These are phyloP conservation scores for Meriones psammophilus DNA, from an alignment of 2,797 vertebrate species.

Conservation along the genomic window DNA sequence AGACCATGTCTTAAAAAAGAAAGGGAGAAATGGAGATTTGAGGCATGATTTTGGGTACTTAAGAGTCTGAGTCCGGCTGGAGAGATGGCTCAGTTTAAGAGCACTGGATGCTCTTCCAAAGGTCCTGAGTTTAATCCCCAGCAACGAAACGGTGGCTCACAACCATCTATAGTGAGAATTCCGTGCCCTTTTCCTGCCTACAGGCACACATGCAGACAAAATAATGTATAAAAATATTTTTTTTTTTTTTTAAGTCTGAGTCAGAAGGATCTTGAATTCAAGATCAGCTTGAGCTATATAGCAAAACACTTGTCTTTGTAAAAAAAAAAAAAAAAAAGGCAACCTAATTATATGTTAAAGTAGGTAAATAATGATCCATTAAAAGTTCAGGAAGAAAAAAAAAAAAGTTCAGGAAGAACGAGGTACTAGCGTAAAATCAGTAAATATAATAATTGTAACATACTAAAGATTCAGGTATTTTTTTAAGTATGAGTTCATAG, in stretches of 20 bases:
- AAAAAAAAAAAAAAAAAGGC: not conserved
- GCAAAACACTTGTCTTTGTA: not conserved
- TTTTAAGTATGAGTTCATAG: constrained; percentile 37
- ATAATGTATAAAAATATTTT: too few relatives aligned
- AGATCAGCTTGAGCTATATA: not conserved
- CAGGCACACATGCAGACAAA: too few relatives aligned
- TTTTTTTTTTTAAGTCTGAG: not conserved
- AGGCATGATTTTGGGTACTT: not conserved
- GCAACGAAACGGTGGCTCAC: too few relatives aligned
- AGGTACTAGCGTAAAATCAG: not conserved
- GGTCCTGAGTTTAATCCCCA: too few relatives aligned
- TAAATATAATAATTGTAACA: not conserved
- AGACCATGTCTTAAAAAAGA: not conserved
- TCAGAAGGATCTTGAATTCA: not conserved
- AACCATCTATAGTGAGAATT: too few relatives aligned
- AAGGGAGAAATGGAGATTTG: not conserved
- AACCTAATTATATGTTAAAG: not conserved
- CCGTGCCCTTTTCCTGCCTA: too few relatives aligned
- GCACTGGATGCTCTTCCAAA: too few relatives aligned
- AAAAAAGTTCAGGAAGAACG: constrained; percentile 9
- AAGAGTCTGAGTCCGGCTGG: not conserved
- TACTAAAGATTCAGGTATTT: not conserved
- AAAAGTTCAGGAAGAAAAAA: constrained; percentile 19
- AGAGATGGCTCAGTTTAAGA: too few relatives aligned
- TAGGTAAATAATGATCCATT: constrained; percentile 7